These are phyloP conservation scores for Lepidocyrtinus sp. DNA, from an alignment of 2,888 invertebrate species.

Conservation along the genomic window DNA sequence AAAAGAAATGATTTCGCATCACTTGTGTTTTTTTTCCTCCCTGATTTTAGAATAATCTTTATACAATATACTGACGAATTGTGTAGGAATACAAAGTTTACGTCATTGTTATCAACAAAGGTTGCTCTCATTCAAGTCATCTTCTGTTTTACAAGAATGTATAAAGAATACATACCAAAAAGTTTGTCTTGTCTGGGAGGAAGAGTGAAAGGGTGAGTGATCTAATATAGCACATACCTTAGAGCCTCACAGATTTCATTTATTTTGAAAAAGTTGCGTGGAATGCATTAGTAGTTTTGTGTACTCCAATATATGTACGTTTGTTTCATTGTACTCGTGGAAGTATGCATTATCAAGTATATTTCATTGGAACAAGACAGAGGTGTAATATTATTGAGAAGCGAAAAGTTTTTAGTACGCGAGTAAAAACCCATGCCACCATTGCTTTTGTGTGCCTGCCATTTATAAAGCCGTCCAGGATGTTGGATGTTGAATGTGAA, in stretches of 20 bases:
- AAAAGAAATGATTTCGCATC: conserved; percentile 47
- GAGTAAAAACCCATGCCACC: conserved; percentile 49
- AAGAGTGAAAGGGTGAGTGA: too few relatives aligned
- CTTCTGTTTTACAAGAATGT: too few relatives aligned
- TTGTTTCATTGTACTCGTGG: conserved; percentile 7
- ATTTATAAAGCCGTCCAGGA: conserved; percentile 54
- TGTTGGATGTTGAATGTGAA: conserved; percentile 60
- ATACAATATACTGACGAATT: too few relatives aligned
- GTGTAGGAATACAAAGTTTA: too few relatives aligned
- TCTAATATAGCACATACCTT: too few relatives aligned
- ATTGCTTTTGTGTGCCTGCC: conserved; percentile 47
- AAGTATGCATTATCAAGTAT: conserved; percentile 26
- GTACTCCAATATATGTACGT: too few relatives aligned
- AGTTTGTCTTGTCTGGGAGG: too few relatives aligned
- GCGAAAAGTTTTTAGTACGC: conserved; percentile 51
- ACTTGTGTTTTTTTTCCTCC: background rate
- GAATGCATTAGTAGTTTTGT: conserved; percentile 24
- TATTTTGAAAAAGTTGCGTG: background rate
- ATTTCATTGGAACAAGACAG: conserved; percentile 15
- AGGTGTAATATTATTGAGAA: conserved; percentile 47
- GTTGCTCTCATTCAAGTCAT: conserved; percentile 17
- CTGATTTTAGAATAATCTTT: background rate
- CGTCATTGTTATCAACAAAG: too few relatives aligned
- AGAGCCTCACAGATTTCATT: background rate
- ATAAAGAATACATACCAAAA: too few relatives aligned